Percentiles rank a stretch among this genome's conserved stretches.
Evolutionary conservation across 1,140 invertebrate genomes (phyloP).

Genomic region (Triops cancriformis): DNA sequence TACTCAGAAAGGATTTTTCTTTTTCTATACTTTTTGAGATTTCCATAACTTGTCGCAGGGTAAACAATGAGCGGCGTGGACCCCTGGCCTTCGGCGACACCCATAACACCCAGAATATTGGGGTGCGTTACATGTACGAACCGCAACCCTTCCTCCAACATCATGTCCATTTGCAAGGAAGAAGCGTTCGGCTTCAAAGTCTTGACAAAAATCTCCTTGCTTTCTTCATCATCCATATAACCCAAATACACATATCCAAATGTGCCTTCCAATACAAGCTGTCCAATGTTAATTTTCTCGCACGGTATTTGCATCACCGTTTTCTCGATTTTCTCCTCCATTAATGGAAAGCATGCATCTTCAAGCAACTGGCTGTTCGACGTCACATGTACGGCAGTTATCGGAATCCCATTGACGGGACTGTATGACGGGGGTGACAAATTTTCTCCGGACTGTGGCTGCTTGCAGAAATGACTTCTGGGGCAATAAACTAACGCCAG

Average conservation of each 20-base stretch:
- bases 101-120: constrained; percentile 73
- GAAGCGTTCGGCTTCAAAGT: constrained; percentile 59
- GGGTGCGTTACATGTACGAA: constrained; percentile 77
- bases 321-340: constrained; percentile 14
- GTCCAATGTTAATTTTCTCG: constrained; percentile 37
- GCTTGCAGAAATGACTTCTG: background rate
- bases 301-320: background rate
- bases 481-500: background rate
- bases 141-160: constrained; percentile 80
- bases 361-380: background rate
- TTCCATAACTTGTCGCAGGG: constrained; percentile 70
- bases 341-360: background rate
- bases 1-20: background rate
- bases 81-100: constrained; percentile 77
- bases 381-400: background rate
- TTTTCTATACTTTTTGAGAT: constrained; percentile 71
- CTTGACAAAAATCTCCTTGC: constrained; percentile 76
- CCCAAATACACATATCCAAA: constrained; percentile 82
- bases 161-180: constrained; percentile 60
- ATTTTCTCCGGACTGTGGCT: background rate
- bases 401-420: background rate
- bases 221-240: constrained; percentile 59
- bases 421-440: background rate
- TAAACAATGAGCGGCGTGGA: constrained; percentile 81
- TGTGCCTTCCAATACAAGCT: constrained; percentile 72